A percentile compares a stretch with the other conserved stretches of the same genome.
These are phyloP conservation scores for Ophiodon elongatus DNA, from an alignment of 2,113 vertebrate genomes.

Conservation along the genomic window DNA sequence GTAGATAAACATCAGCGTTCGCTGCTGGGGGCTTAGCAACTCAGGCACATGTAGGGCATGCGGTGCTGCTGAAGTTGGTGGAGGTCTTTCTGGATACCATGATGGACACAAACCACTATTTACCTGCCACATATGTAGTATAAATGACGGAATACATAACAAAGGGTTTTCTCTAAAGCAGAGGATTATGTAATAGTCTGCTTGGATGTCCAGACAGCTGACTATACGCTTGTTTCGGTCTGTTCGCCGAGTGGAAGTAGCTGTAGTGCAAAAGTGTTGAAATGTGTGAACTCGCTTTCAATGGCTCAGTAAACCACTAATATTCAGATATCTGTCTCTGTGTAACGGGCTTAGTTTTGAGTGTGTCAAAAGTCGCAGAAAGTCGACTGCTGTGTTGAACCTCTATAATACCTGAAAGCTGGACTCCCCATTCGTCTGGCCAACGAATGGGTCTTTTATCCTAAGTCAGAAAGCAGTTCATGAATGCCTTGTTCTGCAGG, in stretches of 20 bases:
- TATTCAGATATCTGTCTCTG: background rate
- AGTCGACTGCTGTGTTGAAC: constrained; percentile 9
- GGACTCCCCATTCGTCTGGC: constrained; percentile 14
- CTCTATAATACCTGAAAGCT: background rate
- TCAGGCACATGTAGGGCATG: background rate
- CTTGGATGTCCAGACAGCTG: background rate
- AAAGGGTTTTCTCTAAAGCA: background rate
- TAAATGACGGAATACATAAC: background rate
- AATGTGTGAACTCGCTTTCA: background rate
- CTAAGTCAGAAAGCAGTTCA: constrained; percentile 17
- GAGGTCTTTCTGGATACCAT: background rate
- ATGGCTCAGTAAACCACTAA: background rate
- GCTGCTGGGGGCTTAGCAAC: constrained; percentile 5
- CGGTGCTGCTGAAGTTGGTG: background rate
- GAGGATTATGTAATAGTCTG: background rate
- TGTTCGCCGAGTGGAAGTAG: background rate
- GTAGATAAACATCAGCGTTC: background rate
- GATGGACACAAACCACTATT: background rate
- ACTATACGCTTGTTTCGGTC: background rate
- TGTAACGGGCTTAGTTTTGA: constrained; percentile 4
- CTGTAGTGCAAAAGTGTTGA: background rate
- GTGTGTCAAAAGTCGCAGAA: background rate
- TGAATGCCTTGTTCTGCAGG: background rate
- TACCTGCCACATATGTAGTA: constrained; percentile 3
- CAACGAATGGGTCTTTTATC: background rate